phyloP scores from a whole-genome alignment of 2,797 vertebrate species.

The Steatocranus sp. region DNA sequence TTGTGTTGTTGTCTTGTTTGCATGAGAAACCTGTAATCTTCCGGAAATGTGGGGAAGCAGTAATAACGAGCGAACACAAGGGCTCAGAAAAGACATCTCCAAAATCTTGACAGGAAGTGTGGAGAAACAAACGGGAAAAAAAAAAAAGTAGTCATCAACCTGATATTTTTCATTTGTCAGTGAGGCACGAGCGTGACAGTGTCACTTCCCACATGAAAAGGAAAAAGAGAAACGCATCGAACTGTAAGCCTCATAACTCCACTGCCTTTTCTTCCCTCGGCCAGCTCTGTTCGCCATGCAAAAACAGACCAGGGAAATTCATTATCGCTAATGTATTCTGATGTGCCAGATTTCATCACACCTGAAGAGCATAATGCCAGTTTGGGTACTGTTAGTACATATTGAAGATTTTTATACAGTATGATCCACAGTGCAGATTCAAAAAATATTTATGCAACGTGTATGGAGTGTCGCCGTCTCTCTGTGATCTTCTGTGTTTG shows the following conservation, averaged over 20 bases:
- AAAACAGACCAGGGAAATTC: not conserved
- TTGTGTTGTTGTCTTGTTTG: constrained; percentile 19
- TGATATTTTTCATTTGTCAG: constrained; percentile 53
- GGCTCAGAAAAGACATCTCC: not conserved
- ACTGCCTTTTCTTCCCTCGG: not conserved
- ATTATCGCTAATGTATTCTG: constrained; percentile 50
- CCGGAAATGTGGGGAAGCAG: not conserved
- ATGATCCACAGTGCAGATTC: not conserved
- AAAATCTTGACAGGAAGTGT: constrained; percentile 3
- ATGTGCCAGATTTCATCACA: constrained; percentile 27
- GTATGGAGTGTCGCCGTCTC: not conserved
- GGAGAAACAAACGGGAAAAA: constrained; percentile 13
- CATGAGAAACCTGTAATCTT: constrained; percentile 34
- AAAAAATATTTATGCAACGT: not conserved
- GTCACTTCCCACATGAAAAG: constrained; percentile 1
- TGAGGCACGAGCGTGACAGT: constrained; percentile 39
- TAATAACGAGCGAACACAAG: constrained; percentile 6
- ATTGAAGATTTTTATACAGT: not conserved
- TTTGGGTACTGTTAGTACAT: constrained; percentile 4
- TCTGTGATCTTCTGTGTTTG: not conserved
- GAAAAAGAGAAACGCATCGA: constrained; percentile 1
- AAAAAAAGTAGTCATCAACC: constrained; percentile 19
- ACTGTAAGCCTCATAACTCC: not conserved
- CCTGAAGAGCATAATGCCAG: not conserved
- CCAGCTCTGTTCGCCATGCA: not conserved